Conservation (phyloP, 2,797 vertebrate species). For the Antennarius maculatus region DNA sequence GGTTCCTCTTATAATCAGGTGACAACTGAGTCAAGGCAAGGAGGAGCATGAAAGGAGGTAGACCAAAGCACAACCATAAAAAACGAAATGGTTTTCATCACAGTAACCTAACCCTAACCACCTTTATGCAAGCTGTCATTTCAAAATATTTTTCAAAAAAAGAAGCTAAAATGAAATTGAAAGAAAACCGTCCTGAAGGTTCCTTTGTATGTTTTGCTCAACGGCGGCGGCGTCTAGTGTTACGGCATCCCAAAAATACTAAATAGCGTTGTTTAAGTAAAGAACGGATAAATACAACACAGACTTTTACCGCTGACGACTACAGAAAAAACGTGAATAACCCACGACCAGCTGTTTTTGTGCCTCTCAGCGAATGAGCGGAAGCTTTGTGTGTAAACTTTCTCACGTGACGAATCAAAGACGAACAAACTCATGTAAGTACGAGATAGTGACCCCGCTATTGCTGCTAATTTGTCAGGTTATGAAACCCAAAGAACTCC, state of each 20-base stretch:
- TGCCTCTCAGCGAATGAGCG: slow-evolving; percentile 37
- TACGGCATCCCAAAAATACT: too few relatives aligned
- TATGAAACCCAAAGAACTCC: background rate
- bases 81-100: background rate
- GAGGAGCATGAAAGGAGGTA: slow-evolving; percentile 5
- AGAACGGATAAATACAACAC: too few relatives aligned
- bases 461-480: background rate
- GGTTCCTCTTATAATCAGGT: slow-evolving; percentile 36
- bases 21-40: slow-evolving; percentile 4
- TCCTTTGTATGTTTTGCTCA: too few relatives aligned
- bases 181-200: too few relatives aligned
- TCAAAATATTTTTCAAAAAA: too few relatives aligned
- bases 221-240: too few relatives aligned
- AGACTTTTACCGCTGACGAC: slow-evolving; percentile 24
- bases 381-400: fast-evolving
- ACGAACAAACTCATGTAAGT: background rate
- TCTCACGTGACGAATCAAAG: slow-evolving; percentile 54
- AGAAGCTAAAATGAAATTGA: too few relatives aligned
- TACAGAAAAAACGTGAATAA: too few relatives aligned
- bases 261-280: too few relatives aligned
- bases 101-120: too few relatives aligned
- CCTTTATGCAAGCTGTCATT: too few relatives aligned
- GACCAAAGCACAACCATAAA: background rate
- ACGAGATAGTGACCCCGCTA: background rate
- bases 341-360: too few relatives aligned